A percentile compares a stretch with the other conserved stretches of the same genome.
These are phyloP conservation scores for Callionymus lyra DNA, from an alignment of 2,113 vertebrate genomes.

Conservation along the genomic window DNA sequence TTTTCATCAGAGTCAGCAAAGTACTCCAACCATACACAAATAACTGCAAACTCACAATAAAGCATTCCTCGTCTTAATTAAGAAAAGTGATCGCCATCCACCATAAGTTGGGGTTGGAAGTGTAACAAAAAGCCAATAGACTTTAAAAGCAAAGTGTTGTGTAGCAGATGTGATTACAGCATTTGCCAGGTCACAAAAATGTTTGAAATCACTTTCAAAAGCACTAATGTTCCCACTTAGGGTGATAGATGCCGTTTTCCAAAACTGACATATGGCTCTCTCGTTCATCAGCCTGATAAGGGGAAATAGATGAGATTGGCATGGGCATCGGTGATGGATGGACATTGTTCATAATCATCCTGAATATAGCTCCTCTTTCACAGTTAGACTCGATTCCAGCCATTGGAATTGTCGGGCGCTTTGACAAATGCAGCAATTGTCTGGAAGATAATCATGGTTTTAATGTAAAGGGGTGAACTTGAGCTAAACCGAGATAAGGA, in stretches of 20 bases:
- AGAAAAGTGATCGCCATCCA: too few species aligned
- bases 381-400: conserved; percentile 7
- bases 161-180: too few species aligned
- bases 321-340: conserved; percentile 29
- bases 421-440: conserved; percentile 35
- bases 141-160: too few species aligned
- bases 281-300: conserved; percentile 36
- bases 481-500: conserved; percentile 28
- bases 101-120: too few species aligned
- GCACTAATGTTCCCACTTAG: conserved; percentile 24
- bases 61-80: too few species aligned
- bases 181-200: too few species aligned
- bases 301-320: conserved; percentile 25
- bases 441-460: conserved; percentile 38
- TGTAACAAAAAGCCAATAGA: too few species aligned
- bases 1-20: too few species aligned
- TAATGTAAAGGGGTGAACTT: conserved; percentile 36
- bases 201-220: conserved; percentile 7
- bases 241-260: conserved; percentile 36
- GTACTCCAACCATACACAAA: too few species aligned
- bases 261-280: conserved; percentile 16
- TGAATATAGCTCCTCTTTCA: conserved; percentile 13
- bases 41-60: too few species aligned
- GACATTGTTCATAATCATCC: conserved; percentile 16
- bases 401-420: conserved; percentile 10